A percentile compares a stretch with the other conserved stretches of the same genome.
Conservation (phyloP, 2,797 vertebrate species). For the Siniperca obscura region DNA sequence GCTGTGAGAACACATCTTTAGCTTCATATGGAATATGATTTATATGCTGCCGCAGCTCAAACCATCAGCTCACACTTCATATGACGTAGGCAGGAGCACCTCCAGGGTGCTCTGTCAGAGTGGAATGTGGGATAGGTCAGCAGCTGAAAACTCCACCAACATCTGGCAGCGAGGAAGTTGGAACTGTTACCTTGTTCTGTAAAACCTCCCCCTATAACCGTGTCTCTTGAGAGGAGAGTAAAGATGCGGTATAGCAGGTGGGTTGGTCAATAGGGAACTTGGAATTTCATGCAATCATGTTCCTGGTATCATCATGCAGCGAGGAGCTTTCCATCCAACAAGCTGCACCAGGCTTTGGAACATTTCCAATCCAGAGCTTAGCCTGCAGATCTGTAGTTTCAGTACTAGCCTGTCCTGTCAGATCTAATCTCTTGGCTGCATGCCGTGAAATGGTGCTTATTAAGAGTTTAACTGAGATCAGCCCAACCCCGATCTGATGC, state of each 20-base stretch:
- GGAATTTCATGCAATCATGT: slow-evolving; percentile 35
- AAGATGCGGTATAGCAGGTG: slow-evolving; percentile 34
- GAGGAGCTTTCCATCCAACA: slow-evolving; percentile 46
- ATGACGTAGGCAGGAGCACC: slow-evolving; percentile 29
- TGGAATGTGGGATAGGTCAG: slow-evolving; percentile 47
- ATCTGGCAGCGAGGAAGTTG: slow-evolving; percentile 45
- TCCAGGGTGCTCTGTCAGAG: slow-evolving; percentile 15
- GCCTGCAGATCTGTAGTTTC: slow-evolving; percentile 77
- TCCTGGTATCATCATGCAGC: slow-evolving; percentile 48
- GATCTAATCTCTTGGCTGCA: slow-evolving; percentile 78
- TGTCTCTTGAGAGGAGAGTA: slow-evolving; percentile 20
- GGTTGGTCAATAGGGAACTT: slow-evolving; percentile 32
- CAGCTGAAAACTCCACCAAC: slow-evolving; percentile 45
- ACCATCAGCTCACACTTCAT: slow-evolving; percentile 38
- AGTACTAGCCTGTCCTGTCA: slow-evolving; percentile 76
- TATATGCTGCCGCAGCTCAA: slow-evolving; percentile 47
- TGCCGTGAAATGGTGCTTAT: slow-evolving; percentile 81
- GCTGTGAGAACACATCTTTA: slow-evolving; percentile 57
- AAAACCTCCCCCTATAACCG: slow-evolving; percentile 21
- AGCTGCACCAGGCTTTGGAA: slow-evolving; percentile 65
- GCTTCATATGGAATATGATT: slow-evolving; percentile 57
- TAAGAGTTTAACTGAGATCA: slow-evolving; percentile 81
- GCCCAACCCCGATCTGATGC: slow-evolving; percentile 59
- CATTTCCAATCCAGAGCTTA: slow-evolving; percentile 76
- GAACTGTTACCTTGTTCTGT: background rate